Evolutionary conservation across 2,888 invertebrate species (phyloP).

Genomic region (Xestia ashworthii): DNA sequence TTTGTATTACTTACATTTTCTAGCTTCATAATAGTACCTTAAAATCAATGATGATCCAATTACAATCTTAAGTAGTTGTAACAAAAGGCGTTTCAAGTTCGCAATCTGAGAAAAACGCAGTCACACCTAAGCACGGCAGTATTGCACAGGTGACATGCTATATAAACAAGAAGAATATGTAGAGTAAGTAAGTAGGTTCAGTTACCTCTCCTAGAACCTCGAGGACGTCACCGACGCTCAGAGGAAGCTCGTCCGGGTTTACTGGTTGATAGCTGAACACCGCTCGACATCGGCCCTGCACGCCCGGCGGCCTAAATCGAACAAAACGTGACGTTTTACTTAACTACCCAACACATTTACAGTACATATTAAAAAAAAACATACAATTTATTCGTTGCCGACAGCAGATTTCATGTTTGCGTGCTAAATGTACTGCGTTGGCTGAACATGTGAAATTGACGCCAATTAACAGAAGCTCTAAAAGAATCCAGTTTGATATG

Average conservation of each 20-base stretch:
- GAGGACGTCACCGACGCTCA: constrained; percentile 96
- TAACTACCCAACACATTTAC: constrained; percentile 16
- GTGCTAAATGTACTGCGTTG: constrained; percentile 48
- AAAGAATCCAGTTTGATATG: constrained; percentile 52
- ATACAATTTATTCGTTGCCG: constrained; percentile 29
- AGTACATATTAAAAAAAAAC: constrained; percentile 30
- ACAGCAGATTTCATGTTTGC: constrained; percentile 41
- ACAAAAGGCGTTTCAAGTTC: not conserved
- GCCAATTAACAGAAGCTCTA: constrained; percentile 50
- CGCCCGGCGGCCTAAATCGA: constrained; percentile 77
- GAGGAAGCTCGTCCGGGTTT: constrained; percentile 97
- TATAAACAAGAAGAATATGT: constrained; percentile 15
- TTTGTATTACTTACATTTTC: not conserved
- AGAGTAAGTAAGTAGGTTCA: constrained; percentile 20
- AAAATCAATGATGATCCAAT: not conserved
- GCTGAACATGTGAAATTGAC: constrained; percentile 49
- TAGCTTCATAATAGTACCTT: not conserved
- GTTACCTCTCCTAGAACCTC: constrained; percentile 95
- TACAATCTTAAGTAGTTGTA: not conserved
- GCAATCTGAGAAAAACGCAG: constrained; percentile 4
- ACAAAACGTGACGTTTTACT: constrained; percentile 42
- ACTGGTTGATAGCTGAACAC: constrained; percentile 97
- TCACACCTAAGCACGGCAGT: not conserved
- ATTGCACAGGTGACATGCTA: not conserved
- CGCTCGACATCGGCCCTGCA: constrained; percentile 94